phyloP scores from a whole-genome alignment of 2,888 invertebrate species.

The Gibbula magus region DNA sequence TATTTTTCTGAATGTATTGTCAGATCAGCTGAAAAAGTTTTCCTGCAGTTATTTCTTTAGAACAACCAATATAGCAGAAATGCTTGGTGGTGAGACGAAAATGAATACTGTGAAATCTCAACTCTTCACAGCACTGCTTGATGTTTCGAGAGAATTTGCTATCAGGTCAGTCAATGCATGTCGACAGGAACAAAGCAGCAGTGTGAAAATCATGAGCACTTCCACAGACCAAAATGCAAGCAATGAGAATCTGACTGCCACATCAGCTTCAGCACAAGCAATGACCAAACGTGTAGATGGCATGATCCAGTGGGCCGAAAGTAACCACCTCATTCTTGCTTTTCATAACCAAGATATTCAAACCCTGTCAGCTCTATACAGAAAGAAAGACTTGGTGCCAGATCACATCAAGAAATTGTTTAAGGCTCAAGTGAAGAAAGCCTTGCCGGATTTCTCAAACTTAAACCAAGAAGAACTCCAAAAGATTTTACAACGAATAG shows the following conservation, averaged over 20 bases:
- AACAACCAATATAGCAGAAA: background rate
- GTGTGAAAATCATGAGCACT: background rate
- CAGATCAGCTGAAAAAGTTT: slow-evolving; percentile 35
- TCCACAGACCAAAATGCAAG: background rate
- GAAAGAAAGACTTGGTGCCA: background rate
- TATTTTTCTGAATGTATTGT: slow-evolving; percentile 28
- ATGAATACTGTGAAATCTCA: background rate
- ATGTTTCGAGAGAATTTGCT: slow-evolving; percentile 21
- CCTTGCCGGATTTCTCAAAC: slow-evolving; percentile 1
- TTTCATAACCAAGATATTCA: slow-evolving; percentile 26
- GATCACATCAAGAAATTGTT: background rate
- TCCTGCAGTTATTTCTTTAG: slow-evolving; percentile 29
- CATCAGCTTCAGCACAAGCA: slow-evolving; percentile 1
- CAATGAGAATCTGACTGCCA: background rate
- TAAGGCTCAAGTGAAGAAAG: slow-evolving; percentile 18
- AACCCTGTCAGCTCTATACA: slow-evolving; percentile 28
- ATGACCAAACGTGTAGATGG: slow-evolving; percentile 23
- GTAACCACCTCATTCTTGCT: slow-evolving; percentile 27
- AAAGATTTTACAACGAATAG: slow-evolving; percentile 15
- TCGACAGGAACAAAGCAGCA: background rate
- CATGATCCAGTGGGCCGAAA: slow-evolving; percentile 30
- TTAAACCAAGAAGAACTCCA: slow-evolving; percentile 3
- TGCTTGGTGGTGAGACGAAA: slow-evolving; percentile 15
- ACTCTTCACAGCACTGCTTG: slow-evolving; percentile 20
- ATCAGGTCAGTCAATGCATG: slow-evolving; percentile 16